Percentiles rank a stretch among this genome's conserved stretches.
These are phyloP conservation scores for Trachelipus rathkii DNA, from an alignment of 1,140 invertebrate genomes.

Conservation along the genomic window DNA sequence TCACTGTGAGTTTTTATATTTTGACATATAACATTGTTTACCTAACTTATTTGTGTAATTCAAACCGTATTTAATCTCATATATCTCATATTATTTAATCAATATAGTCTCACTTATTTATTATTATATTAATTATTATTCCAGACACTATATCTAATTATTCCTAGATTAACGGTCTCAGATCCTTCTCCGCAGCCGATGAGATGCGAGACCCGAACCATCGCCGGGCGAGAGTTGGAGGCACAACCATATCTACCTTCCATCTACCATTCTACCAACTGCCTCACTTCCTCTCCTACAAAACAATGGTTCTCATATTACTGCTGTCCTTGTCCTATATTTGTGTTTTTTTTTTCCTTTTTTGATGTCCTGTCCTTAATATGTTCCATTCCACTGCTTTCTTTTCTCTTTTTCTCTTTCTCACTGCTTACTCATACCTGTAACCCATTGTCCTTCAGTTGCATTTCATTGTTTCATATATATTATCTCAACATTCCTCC, in stretches of 20 bases:
- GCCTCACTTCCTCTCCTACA: neutral
- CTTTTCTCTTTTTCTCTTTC: conserved; percentile 1
- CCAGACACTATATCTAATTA: too few relatives aligned
- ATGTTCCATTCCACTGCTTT: neutral
- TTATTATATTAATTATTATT: too few relatives aligned
- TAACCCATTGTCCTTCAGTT: conserved; percentile 5
- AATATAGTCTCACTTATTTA: too few relatives aligned
- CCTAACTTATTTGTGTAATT: too few relatives aligned
- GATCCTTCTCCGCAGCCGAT: conserved; percentile 9
- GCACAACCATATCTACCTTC: neutral
- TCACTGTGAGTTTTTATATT: too few relatives aligned
- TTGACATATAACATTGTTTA: too few relatives aligned
- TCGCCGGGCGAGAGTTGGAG: conserved; percentile 5
- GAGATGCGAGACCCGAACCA: neutral
- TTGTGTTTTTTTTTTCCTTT: conserved; percentile 10
- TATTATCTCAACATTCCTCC: too few relatives aligned
- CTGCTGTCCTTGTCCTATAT: neutral
- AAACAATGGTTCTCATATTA: neutral
- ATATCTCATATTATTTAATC: too few relatives aligned
- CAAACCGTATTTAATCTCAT: too few relatives aligned
- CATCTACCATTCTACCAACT: neutral
- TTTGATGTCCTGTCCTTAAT: neutral
- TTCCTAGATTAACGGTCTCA: too few relatives aligned
- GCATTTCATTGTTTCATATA: too few relatives aligned
- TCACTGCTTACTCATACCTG: neutral